Evolutionary conservation across 1,140 invertebrate species (phyloP).

Genomic region (Papilio polytes): DNA sequence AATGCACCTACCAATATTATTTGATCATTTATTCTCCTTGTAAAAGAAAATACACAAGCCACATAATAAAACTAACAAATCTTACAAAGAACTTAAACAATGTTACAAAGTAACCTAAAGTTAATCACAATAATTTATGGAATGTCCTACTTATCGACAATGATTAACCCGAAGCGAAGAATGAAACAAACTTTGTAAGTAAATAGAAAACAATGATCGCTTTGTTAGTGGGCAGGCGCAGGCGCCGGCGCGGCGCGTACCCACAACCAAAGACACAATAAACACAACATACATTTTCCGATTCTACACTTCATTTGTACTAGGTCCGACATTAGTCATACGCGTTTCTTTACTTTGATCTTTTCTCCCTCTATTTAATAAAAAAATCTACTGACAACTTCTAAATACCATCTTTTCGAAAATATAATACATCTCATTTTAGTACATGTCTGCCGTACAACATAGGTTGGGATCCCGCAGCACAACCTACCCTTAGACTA

Average conservation of each 20-base stretch:
- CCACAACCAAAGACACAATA: slow-evolving; percentile 54
- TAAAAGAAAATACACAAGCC: no score
- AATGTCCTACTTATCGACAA: slow-evolving; percentile 28
- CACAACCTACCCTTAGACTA: no score
- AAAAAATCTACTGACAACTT: neutral
- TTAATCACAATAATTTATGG: slow-evolving; percentile 29
- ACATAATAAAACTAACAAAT: neutral
- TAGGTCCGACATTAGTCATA: neutral
- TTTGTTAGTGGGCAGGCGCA: slow-evolving; percentile 56
- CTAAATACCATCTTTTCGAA: neutral
- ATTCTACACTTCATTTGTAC: neutral
- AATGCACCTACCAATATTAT: no score
- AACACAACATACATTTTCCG: slow-evolving; percentile 38
- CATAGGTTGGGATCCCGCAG: no score
- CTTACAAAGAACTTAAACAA: slow-evolving; percentile 1
- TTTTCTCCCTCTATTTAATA: neutral
- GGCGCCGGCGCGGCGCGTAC: slow-evolving; percentile 58
- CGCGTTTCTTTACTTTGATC: neutral
- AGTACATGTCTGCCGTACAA: neutral
- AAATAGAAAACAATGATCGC: slow-evolving; percentile 57
- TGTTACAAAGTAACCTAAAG: slow-evolving; percentile 16
- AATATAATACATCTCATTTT: neutral
- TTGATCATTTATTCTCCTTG: no score
- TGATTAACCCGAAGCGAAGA: slow-evolving; percentile 51
- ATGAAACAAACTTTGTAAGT: slow-evolving; percentile 62